These are phyloP conservation scores for Sebastes vulpes DNA, from an alignment of 2,797 vertebrate genomes.

Conservation along the genomic window DNA sequence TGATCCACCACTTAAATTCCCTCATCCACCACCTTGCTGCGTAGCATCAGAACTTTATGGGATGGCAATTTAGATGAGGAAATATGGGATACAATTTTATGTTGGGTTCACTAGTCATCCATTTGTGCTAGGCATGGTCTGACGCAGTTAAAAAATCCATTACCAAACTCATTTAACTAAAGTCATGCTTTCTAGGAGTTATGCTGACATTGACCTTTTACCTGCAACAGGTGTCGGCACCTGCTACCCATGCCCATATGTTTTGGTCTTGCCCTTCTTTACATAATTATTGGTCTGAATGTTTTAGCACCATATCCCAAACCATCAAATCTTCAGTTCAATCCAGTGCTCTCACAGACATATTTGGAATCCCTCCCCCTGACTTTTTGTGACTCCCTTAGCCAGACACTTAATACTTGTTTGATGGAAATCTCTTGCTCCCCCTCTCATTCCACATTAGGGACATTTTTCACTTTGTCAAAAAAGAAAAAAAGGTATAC, in stretches of 20 bases:
- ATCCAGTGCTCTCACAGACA: neutral
- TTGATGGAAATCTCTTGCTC: neutral
- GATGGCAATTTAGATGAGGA: too few relatives aligned
- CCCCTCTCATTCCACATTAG: neutral
- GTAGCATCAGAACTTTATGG: too few relatives aligned
- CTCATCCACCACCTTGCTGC: too few relatives aligned
- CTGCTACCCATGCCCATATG: neutral
- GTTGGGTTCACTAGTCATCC: too few relatives aligned
- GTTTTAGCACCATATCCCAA: neutral
- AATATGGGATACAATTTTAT: too few relatives aligned
- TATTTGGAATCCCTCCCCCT: neutral
- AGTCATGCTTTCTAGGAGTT: too few relatives aligned
- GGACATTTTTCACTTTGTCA: neutral
- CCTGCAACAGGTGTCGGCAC: too few relatives aligned
- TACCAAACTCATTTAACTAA: too few relatives aligned
- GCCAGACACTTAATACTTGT: neutral
- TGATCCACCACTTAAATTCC: too few relatives aligned
- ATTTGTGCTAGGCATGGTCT: too few relatives aligned
- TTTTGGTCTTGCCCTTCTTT: neutral
- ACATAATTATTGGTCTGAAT: neutral
- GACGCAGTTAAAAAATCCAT: too few relatives aligned
- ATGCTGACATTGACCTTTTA: too few relatives aligned
- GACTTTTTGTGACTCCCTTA: neutral
- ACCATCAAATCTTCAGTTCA: neutral
- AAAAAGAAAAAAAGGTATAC: neutral